Conservation (phyloP, 2,113 vertebrate species). For the Trichomycterus rosablanca region DNA sequence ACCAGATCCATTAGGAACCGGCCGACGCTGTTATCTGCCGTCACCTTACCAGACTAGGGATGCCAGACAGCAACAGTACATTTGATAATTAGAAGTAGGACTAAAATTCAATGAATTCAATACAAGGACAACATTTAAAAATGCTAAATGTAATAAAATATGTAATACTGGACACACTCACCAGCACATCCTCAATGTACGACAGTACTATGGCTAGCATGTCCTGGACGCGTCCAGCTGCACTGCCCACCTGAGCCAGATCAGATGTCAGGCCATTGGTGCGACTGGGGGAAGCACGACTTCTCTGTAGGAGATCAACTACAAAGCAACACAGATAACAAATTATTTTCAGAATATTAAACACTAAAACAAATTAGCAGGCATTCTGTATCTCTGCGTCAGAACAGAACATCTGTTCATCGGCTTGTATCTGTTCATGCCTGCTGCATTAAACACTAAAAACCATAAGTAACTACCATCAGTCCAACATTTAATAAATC, state of each 20-base stretch:
- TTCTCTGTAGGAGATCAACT: constrained; percentile 95
- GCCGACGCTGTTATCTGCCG: constrained; percentile 92
- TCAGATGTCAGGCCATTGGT: constrained; percentile 93
- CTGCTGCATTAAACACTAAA: no score
- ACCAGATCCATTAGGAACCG: constrained; percentile 95
- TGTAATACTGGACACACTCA: no score
- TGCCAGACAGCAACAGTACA: neutral
- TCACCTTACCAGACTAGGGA: constrained; percentile 86
- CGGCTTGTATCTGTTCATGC: no score
- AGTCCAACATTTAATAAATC: no score
- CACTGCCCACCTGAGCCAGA: constrained; percentile 84
- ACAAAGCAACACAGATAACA: neutral
- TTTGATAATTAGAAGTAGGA: no score
- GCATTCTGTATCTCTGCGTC: no score
- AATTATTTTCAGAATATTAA: no score
- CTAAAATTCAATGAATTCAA: no score
- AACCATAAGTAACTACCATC: no score
- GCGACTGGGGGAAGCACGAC: constrained; percentile 76
- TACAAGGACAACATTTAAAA: neutral
- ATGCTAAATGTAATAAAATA: neutral
- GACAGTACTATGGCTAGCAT: constrained; percentile 85
- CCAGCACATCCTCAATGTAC: constrained; percentile 95
- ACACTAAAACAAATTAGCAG: no score
- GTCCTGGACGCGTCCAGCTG: constrained; percentile 85
- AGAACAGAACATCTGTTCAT: no score